These are phyloP conservation scores for Chaetodon auriga DNA, from an alignment of 2,113 vertebrate genomes.

Conservation along the genomic window DNA sequence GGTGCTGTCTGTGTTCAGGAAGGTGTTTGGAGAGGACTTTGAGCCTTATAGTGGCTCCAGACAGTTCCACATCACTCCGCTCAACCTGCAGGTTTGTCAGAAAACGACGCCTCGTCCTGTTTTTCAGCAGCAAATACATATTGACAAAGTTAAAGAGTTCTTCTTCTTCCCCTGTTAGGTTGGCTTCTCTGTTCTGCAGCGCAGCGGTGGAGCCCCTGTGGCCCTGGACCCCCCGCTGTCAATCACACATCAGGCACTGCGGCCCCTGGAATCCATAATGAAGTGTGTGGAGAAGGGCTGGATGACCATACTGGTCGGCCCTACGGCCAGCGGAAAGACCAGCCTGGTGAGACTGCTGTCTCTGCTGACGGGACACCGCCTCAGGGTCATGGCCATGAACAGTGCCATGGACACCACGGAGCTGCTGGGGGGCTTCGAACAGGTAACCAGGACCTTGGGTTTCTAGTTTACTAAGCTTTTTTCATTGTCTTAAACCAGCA, in stretches of 20 bases:
- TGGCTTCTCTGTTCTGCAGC: constrained; percentile 93
- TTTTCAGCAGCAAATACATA: too few relatives aligned
- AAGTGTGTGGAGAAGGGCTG: constrained; percentile 97
- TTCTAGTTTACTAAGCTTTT: background rate
- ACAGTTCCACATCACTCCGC: constrained; percentile 92
- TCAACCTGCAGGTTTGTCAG: constrained; percentile 91
- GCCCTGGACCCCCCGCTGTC: constrained; percentile 86
- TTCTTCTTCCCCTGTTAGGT: constrained; percentile 80
- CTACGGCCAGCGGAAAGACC: constrained; percentile 93
- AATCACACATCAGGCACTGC: constrained; percentile 91
- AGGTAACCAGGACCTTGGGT: constrained; percentile 81
- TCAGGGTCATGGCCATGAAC: constrained; percentile 96
- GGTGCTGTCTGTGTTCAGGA: constrained; percentile 90
- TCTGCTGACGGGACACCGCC: constrained; percentile 91
- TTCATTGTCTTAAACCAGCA: background rate
- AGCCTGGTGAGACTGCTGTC: constrained; percentile 93
- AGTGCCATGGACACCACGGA: constrained; percentile 97
- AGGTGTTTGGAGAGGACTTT: constrained; percentile 88
- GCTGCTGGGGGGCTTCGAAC: constrained; percentile 96
- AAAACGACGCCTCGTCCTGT: background rate
- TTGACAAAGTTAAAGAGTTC: background rate
- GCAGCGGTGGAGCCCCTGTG: constrained; percentile 85
- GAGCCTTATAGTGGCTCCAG: constrained; percentile 89
- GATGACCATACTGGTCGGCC: constrained; percentile 97
- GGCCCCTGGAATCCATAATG: constrained; percentile 93